Conservation (phyloP, 2,113 vertebrate species). For the Marcusenius ussheri region DNA sequence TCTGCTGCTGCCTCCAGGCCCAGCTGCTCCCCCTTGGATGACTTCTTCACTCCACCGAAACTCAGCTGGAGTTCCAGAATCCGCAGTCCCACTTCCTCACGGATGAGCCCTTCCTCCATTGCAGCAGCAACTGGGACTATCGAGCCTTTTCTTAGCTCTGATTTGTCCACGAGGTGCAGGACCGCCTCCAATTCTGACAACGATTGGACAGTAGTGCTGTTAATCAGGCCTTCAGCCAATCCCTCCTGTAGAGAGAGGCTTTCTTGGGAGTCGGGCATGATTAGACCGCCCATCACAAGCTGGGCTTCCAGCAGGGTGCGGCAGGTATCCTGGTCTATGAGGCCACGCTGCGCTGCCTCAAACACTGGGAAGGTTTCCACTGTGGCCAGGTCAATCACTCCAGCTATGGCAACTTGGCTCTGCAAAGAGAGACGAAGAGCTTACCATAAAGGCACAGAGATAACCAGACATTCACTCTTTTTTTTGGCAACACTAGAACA, state of each 20-base stretch:
- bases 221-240: constrained; percentile 65
- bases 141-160: constrained; percentile 35
- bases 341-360: constrained; percentile 79
- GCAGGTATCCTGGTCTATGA: constrained; percentile 91
- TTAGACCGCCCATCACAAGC: constrained; percentile 72
- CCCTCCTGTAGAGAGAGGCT: constrained; percentile 69
- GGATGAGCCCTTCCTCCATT: constrained; percentile 66
- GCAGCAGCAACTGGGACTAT: constrained; percentile 60
- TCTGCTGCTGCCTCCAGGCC: constrained; percentile 64
- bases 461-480: neutral
- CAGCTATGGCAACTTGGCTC: constrained; percentile 70
- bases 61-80: constrained; percentile 72
- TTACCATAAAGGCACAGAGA: constrained; percentile 21
- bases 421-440: constrained; percentile 52
- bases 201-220: constrained; percentile 51
- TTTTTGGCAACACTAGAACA: neutral
- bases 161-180: constrained; percentile 49
- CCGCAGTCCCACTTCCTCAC: constrained; percentile 68
- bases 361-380: constrained; percentile 88
- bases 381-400: constrained; percentile 89
- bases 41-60: constrained; percentile 63
- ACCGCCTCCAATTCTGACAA: constrained; percentile 66
- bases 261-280: constrained; percentile 66
- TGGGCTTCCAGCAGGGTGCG: constrained; percentile 77
- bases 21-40: constrained; percentile 41